Conservation (phyloP, 2,888 invertebrate genomes). For the Cosmia pyralina region DNA sequence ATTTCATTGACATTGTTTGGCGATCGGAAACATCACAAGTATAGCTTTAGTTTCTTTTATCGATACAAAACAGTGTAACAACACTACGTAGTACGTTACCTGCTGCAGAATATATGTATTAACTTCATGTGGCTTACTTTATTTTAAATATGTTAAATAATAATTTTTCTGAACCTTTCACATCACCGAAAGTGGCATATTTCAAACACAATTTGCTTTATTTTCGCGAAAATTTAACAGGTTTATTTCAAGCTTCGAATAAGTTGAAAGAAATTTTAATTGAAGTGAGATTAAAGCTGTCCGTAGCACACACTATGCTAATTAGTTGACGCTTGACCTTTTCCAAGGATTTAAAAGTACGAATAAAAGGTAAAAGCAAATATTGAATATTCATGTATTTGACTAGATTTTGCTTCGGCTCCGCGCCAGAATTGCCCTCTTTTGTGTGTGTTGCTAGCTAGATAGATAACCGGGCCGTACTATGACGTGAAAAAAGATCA, state of each 20-base stretch:
- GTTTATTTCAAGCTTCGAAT: constrained; percentile 45
- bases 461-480: constrained; percentile 10
- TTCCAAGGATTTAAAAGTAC: constrained; percentile 51
- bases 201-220: constrained; percentile 28
- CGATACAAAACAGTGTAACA: background rate
- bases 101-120: background rate
- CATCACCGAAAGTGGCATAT: background rate
- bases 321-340: constrained; percentile 59
- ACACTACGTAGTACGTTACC: background rate
- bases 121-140: background rate
- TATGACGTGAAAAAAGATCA: too few species aligned
- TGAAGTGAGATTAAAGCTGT: constrained; percentile 63
- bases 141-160: background rate
- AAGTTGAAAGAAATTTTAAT: constrained; percentile 56
- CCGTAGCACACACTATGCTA: constrained; percentile 62
- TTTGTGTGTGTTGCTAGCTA: constrained; percentile 20
- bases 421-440: constrained; percentile 6
- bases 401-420: constrained; percentile 43
- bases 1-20: constrained; percentile 31
- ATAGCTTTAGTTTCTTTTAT: background rate
- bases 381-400: constrained; percentile 60
- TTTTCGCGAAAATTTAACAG: constrained; percentile 36
- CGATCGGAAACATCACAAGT: constrained; percentile 9
- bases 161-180: background rate
- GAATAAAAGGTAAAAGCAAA: constrained; percentile 59